Evolutionary conservation across 1,140 invertebrate species (phyloP).

Genomic region (Hypothenemus hampei): DNA sequence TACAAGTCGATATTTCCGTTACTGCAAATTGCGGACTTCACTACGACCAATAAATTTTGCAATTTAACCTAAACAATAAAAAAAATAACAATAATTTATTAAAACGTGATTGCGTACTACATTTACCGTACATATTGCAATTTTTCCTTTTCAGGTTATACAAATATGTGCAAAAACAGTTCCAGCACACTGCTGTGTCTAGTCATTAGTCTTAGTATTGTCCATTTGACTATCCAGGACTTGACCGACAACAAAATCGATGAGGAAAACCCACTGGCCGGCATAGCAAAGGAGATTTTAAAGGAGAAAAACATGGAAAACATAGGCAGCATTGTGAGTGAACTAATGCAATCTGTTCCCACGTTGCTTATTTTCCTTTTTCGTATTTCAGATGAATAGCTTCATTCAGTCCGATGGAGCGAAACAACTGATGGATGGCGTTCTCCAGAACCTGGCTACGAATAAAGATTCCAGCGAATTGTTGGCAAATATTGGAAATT

Average conservation of each 20-base stretch:
- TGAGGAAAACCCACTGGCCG: conserved; percentile 49
- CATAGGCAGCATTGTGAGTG: conserved; percentile 50
- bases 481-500: conserved; percentile 11
- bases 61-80: too few relatives aligned
- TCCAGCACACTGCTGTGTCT: conserved; percentile 13
- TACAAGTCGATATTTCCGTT: too few relatives aligned
- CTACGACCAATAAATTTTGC: too few relatives aligned
- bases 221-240: conserved; percentile 19
- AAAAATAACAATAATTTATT: too few relatives aligned
- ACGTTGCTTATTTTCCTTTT: neutral
- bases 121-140: too few relatives aligned
- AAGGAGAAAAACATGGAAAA: conserved; percentile 42
- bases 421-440: conserved; percentile 34
- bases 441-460: conserved; percentile 26
- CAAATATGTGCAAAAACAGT: too few relatives aligned
- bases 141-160: too few relatives aligned
- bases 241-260: conserved; percentile 30
- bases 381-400: conserved; percentile 13
- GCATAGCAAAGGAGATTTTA: conserved; percentile 49
- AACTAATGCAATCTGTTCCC: neutral
- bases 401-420: conserved; percentile 55
- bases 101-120: too few relatives aligned
- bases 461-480: conserved; percentile 41
- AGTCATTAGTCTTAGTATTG: conserved; percentile 29
- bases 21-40: too few relatives aligned